These are phyloP conservation scores for Musca domestica DNA, from an alignment of 1,140 invertebrate genomes.

Conservation along the genomic window DNA sequence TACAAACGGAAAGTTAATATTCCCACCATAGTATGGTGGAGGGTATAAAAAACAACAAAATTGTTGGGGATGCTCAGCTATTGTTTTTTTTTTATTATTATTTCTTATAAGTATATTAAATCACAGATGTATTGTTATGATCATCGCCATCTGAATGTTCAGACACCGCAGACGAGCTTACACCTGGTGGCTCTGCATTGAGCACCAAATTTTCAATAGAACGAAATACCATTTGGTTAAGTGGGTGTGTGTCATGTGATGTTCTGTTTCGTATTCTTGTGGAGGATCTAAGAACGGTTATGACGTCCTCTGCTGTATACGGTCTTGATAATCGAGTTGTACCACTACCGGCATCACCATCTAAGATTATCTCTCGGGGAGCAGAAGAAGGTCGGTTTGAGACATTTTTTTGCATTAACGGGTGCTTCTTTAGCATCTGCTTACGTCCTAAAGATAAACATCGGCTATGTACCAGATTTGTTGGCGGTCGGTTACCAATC, in stretches of 20 bases:
- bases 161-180: conserved; percentile 23
- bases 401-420: not conserved
- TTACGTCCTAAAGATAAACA: conserved; percentile 40
- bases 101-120: conserved; percentile 34
- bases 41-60: too few relatives aligned
- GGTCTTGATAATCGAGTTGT: conserved; percentile 26
- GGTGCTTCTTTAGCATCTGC: not conserved
- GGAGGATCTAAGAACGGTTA: conserved; percentile 58
- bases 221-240: conserved; percentile 30
- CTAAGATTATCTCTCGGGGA: not conserved
- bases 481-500: conserved; percentile 24
- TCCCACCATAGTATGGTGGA: too few relatives aligned
- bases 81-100: not conserved
- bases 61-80: too few relatives aligned
- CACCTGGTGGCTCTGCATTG: conserved; percentile 59
- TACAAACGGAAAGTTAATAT: too few relatives aligned
- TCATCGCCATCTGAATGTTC: conserved; percentile 26
- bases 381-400: not conserved
- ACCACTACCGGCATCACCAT: not conserved
- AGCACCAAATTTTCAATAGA: conserved; percentile 62
- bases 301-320: conserved; percentile 61
- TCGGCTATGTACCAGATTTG: conserved; percentile 29
- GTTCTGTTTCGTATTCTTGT: not conserved
- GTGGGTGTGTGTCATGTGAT: not conserved
- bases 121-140: conserved; percentile 51